Evolutionary conservation across 2,888 invertebrate genomes (phyloP), one percentile per base, ranked within the genome.

Genomic region (Ceraclea dissimilis): DNA sequence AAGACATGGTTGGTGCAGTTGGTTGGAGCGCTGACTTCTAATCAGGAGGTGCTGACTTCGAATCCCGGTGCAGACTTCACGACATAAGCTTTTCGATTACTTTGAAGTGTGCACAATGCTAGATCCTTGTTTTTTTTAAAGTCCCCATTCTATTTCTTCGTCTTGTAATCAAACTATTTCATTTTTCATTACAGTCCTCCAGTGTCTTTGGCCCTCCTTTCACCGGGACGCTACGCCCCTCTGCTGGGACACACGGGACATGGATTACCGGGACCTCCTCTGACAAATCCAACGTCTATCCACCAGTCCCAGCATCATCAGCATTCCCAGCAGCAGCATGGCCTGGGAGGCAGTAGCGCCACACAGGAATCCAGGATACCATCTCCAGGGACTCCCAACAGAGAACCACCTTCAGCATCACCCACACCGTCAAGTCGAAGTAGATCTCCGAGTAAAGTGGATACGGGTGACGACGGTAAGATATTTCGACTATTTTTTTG

Each of bases 131-230:
- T n/a, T n/a, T n/a, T n/a, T n/a, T n/a, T n/a, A n/a, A n/a, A n/a
- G n/a, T n/a, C n/a, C n/a, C n/a, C n/a, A n/a, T n/a, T n/a, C n/a
- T n/a, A n/a, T n/a, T n/a, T n/a, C n/a, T n/a, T n/a, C n/a, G n/a
- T n/a, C n/a, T n/a, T n/a, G n/a, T n/a, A n/a, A n/a, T n/a, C n/a
- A n/a, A n/a, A n/a, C n/a, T n/a, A n/a, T n/a, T n/a, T n/a, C n/a
- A n/a, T n/a, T n/a, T n/a, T n/a, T n/a, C n/a, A n/a, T n/a, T n/a
- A n/a, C 77, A 91, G 90, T 58, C 90, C 91, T 18, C 90, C 91
- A 49, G 90, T 90, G 18, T 86, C 90, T 13, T 73, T 91, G 44
- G 83, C 83, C 1, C 82, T 84, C 80, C 63, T 79, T 62, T 78
- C 81, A 57, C 74, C 79, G 60, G 75, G 72, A 46, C 78, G 71